Conservation (phyloP, 2,797 vertebrate species). For the Staurois parvus region DNA sequence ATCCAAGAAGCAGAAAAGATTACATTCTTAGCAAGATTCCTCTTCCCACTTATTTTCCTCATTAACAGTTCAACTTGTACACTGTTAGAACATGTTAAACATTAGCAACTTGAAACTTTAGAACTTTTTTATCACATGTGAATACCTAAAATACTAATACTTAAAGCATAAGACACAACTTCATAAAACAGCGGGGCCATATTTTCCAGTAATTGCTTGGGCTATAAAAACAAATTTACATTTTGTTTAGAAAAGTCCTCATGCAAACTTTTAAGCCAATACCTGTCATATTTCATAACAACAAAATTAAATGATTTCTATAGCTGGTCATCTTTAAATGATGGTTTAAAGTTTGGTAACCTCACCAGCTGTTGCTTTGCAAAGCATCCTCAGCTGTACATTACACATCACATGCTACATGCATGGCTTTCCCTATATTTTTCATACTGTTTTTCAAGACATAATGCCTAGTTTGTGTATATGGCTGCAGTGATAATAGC, state of each 20-base stretch:
- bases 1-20: not conserved
- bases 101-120: not conserved
- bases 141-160: not conserved
- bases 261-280: not conserved
- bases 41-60: not conserved
- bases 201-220: not conserved
- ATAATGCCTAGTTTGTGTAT: constrained; percentile 15
- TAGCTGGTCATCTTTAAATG: constrained; percentile 46
- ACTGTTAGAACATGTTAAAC: not conserved
- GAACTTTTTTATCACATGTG: not conserved
- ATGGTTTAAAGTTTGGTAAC: constrained; percentile 33
- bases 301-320: constrained; percentile 31
- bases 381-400: constrained; percentile 30
- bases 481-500: constrained; percentile 16
- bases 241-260: not conserved
- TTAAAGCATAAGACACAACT: not conserved
- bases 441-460: constrained; percentile 17
- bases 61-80: not conserved
- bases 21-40: not conserved
- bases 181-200: not conserved
- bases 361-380: constrained; percentile 43
- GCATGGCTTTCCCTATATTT: constrained; percentile 28
- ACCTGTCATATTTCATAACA: constrained; percentile 21
- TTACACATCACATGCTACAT: constrained; percentile 7
- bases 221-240: not conserved